Base-by-base conservation (phyloP, 2,797 vertebrate genomes). In the Leucoraja ocellata region DNA sequence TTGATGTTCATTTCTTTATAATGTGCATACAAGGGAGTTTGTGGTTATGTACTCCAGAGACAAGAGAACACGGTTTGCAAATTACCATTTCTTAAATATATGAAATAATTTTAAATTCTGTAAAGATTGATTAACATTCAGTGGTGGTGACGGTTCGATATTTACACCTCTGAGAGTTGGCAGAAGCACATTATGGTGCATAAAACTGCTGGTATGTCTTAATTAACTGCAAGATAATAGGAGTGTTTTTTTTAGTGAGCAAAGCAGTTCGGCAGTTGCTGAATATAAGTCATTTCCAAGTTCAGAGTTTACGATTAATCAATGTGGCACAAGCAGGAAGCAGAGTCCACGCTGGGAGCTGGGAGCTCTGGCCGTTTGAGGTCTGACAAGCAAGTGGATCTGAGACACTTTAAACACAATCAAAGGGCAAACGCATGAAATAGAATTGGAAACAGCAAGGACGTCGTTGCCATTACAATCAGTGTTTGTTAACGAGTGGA, bases 191-290 rank as follows among this genome's bases (percentile, higher is more conserved):
- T 97, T 96, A 96, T 96, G 95, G 95, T 95, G 95, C 96, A 32
- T 96, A 96, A 96, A 97, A 96, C 95, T 94, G 94, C 95, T 95
- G 95, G 96, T 96, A 96, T 95, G 96, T 96, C 97, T 98, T 98
- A 97, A 98, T 98, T 97, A 97, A 97, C 97, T 95, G 96, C 95
- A 95, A 95, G 96, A 96, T 97, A 97, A 98, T 96, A 96, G 96
- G 95, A 95, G 95, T 95, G 94, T 93, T 95, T 94, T 95, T 94
- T 94, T 95, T 95, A 95, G 95, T 95, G 95, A 96, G 95, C 94
- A 95, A 95, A 95, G 95, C 95, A 96, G 95, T 97, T 97, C 97
- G 96, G 95, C 96, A 95, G 94, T 95, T 95, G 95, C 94, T 94
- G 95, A 95, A 95, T 95, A 96, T 97, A 97, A 97, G 95, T 97